Base-by-base conservation (phyloP, 2,888 invertebrate species). In the Catocala nupta region DNA sequence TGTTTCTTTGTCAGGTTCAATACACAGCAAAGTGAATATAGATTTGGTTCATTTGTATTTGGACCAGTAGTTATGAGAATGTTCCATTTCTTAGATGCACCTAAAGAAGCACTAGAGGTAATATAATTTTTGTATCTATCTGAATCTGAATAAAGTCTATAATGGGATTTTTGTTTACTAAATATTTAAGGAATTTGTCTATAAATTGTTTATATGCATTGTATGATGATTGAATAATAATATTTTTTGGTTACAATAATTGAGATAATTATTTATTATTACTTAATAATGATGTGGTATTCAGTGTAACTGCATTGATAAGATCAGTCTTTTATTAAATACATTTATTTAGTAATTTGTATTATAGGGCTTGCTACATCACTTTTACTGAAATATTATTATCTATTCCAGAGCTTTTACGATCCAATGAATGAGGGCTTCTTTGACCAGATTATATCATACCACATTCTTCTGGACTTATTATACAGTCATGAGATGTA, bases 61-160 rank as follows among this genome's bases (percentile, higher is more conserved):
- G 98, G 98, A 0, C 97, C 98, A 5, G 96, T 98, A 11, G 95
- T 97, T 0, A 97, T 98, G 97, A 94, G 98, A 78, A 95, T 97
- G 94, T 96, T 96, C 64, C 94, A 97, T 84, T 92, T 95, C 76
- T 87, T 97, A 44, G 96, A 97, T 84, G 95, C 96, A 78, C 96
- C 96, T 1, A 94, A 96, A 48, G 88, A 95, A 68, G 97, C 97
- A 10, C 81, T 96, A 11, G 75, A 95, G 84, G 95, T 96, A 85
- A 13, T 51, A 39, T 43, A 25, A 47, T 5, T 44, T 53, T 54
- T 7, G 6, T 8, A 9, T 39, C 6, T 39, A 7, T 8, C 9
- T 39, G 36, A 8, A 39, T 6, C 25, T 3, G 25, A 25, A 25
- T 25, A 4, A 25, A 25, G 1, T 25, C 4, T 25, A 25, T 25